Evolutionary conservation across 1,140 invertebrate species (phyloP), one percentile per base, ranked within the genome.

Genomic region (Platyura marginata): DNA sequence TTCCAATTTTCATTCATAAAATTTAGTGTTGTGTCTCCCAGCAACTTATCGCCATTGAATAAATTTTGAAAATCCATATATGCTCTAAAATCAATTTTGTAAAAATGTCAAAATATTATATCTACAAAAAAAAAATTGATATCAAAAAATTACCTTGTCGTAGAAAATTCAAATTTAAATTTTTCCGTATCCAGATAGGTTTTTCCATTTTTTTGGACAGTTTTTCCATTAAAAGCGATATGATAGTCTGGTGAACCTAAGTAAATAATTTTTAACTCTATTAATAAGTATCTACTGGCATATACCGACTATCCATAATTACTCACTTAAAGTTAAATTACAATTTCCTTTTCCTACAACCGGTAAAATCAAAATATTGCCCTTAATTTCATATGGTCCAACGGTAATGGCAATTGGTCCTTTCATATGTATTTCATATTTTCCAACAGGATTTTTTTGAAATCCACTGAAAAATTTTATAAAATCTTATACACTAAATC

Each of bases 291-390:
- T 29, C 18, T 4, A 42, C 41, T 1, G 19, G 16, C 23, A 52
- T 35, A 23, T 42, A 56, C 48, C 56, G n/a, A n/a, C n/a, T n/a
- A n/a, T n/a, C n/a, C n/a, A n/a, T n/a, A n/a, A n/a, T n/a, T n/a
- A n/a, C n/a, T n/a, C 55, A 69, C 67, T 47, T 18, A 71, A 41
- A 11, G 58, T 63, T 22, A 72, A 55, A 44, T 65, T 60, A 21
- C 62, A 62, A 34, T 53, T 48, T 10, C 71, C 71, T 4, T 62
- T 53, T 20, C 71, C 71, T n/a, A 57, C 52, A 41, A 74, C 66
- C 0, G 71, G 71, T 15, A 72, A 49, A 11, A 73, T 56, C 2
- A 74, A 51, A 6, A 74, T 54, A 44, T 58, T 55, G 18, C 72
- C 72, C 5, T 64, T 56, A 15, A 70, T 55, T 6, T 48, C 49